These are phyloP conservation scores for Dioctria linearis DNA, from an alignment of 2,888 invertebrate species.

Conservation along the genomic window DNA sequence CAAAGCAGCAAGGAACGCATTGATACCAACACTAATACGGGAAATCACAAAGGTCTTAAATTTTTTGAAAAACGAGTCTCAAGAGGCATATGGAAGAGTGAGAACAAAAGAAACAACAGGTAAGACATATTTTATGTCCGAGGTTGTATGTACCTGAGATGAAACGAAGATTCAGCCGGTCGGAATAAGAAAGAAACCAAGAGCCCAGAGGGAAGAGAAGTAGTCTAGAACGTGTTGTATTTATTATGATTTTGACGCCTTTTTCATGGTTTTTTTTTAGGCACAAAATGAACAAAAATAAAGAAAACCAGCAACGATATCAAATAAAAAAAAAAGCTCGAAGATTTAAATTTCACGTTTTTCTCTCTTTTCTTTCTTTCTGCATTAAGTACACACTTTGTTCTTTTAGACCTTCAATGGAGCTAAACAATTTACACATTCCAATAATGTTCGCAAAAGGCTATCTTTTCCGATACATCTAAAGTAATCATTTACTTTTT, in stretches of 20 bases:
- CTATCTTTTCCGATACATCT: not conserved
- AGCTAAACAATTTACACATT: not conserved
- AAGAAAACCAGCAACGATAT: conserved; percentile 1
- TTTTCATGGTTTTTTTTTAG: conserved; percentile 28
- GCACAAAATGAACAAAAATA: not conserved
- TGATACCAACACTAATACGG: conserved; percentile 11
- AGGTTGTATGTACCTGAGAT: conserved; percentile 22
- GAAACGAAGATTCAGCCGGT: conserved; percentile 21
- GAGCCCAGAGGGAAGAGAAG: conserved; percentile 27
- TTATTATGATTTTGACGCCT: conserved; percentile 49
- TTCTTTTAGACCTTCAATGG: not conserved
- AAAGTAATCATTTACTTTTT: conserved; percentile 22
- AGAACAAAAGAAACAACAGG: conserved; percentile 37
- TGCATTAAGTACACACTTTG: not conserved
- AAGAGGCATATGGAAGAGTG: conserved; percentile 15
- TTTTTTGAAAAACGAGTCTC: conserved; percentile 25
- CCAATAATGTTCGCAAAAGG: not conserved
- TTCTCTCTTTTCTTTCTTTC: not conserved
- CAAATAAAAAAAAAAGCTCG: not conserved
- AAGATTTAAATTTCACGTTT: too few species aligned
- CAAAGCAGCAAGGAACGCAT: conserved; percentile 8
- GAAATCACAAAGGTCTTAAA: conserved; percentile 25
- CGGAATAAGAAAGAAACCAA: not conserved
- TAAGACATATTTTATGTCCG: conserved; percentile 19
- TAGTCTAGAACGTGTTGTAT: conserved; percentile 45